Percentiles rank a stretch among this genome's conserved stretches.
phyloP scores from a whole-genome alignment of 1,140 invertebrate genomes.

The Danaus plexippus region DNA sequence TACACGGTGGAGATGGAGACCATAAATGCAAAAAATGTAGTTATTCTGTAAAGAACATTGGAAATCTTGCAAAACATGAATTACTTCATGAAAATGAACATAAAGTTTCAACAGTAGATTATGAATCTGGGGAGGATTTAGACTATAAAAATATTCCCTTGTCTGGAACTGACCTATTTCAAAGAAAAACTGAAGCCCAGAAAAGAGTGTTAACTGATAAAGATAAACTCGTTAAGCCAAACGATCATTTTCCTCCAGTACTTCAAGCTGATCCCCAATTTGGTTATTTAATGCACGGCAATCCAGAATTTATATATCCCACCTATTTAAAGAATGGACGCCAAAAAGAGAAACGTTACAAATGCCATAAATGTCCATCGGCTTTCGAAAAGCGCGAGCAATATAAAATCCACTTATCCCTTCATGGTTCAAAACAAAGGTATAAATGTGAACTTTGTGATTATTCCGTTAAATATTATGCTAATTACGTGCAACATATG shows the following conservation, averaged over 20 bases:
- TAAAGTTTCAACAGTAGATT: constrained; percentile 49
- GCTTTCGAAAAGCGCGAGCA: constrained; percentile 90
- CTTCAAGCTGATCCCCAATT: constrained; percentile 77
- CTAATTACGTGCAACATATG: constrained; percentile 85
- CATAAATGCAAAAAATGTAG: constrained; percentile 87
- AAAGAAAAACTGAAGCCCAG: constrained; percentile 75
- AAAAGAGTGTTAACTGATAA: constrained; percentile 67
- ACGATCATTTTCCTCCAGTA: constrained; percentile 66
- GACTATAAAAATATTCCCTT: constrained; percentile 73
- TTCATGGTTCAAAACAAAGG: constrained; percentile 87
- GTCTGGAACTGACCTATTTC: constrained; percentile 76
- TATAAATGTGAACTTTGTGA: constrained; percentile 90
- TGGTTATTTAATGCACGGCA: constrained; percentile 78
- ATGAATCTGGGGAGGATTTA: constrained; percentile 64
- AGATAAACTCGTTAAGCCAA: constrained; percentile 65
- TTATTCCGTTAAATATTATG: constrained; percentile 90
- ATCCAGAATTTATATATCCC: constrained; percentile 83
- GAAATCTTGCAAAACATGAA: constrained; percentile 84
- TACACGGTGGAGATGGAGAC: constrained; percentile 79
- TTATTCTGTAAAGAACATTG: constrained; percentile 84
- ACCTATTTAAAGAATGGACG: constrained; percentile 82
- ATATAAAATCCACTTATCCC: constrained; percentile 85
- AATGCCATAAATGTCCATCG: constrained; percentile 89
- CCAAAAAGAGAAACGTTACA: constrained; percentile 84
- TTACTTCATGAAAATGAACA: constrained; percentile 56